phyloP scores from a whole-genome alignment of 1,140 invertebrate genomes.

The Camponotus floridanus region DNA sequence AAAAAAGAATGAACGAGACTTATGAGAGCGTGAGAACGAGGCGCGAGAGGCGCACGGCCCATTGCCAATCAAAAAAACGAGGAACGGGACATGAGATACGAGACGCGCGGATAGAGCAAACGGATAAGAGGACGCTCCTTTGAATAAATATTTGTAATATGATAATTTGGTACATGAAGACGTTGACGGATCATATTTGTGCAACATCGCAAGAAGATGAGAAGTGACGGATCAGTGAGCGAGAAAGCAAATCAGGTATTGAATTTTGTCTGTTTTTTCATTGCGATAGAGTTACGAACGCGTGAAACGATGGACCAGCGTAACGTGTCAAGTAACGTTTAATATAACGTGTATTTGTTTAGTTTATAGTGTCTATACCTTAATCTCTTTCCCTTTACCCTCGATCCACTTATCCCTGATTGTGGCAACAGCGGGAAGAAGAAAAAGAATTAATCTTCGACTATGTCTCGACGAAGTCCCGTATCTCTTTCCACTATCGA shows the following conservation, averaged over 20 bases:
- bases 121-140: conserved; percentile 5
- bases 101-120: not conserved
- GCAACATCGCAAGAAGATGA: conserved; percentile 18
- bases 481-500: conserved; percentile 54
- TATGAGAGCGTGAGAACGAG: conserved; percentile 51
- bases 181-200: conserved; percentile 18
- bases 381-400: conserved; percentile 53
- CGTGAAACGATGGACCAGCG: conserved; percentile 58
- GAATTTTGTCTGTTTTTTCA: conserved; percentile 39
- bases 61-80: conserved; percentile 73
- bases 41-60: conserved; percentile 63
- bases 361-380: conserved; percentile 79
- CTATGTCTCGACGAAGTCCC: conserved; percentile 53
- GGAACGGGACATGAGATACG: conserved; percentile 55
- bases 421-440: conserved; percentile 67
- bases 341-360: conserved; percentile 82
- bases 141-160: conserved; percentile 15
- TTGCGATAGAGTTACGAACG: conserved; percentile 31
- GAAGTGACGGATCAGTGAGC: not conserved
- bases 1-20: conserved; percentile 60
- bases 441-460: conserved; percentile 69
- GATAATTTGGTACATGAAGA: conserved; percentile 24
- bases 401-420: conserved; percentile 36
- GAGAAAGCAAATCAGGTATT: not conserved
- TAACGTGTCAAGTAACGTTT: conserved; percentile 70